Base-by-base conservation (phyloP, 2,113 vertebrate species). In the Xiphophorus maculatus region DNA sequence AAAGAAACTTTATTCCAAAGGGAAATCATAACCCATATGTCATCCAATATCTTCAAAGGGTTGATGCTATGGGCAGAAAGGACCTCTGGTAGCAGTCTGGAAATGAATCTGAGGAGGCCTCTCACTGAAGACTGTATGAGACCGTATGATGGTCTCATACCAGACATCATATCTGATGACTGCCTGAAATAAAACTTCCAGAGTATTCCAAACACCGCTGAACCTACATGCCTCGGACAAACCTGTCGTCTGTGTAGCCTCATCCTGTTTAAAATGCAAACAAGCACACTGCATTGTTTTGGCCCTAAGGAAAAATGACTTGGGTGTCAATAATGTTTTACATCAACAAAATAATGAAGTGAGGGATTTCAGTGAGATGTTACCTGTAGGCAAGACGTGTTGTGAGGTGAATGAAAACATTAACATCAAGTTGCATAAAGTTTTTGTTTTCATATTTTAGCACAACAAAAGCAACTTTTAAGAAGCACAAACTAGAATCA, bases 231-330 rank as follows among this genome's bases (percentile, higher is more conserved):
- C n/a, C 27, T 5, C 30, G 35, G 29, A 66, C 13, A 69, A 68
- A 73, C 35, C 64, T 51, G 63, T 13, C 28, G 27, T 1, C 72
- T 22, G 42, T 32, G 54, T 22, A 32, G 1, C 61, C 11, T 64
- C 33, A 13, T 3, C 40, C 44, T 29, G 61, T 71, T 76, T 60
- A 12, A 40, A 79, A 64, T 60, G 67, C 32, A 64, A 76, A 72
- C 76, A 64, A 71, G 37, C 27, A 29, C 25, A 4, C 4, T 27
- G 60, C 17, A 30, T 13, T n/a, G 19, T 22, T 33, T 30, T 10
- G 30, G 63, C 48, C 30, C 7, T 40, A 66, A 71, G 66, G 30
- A 9, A 42, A 44, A 14, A 64, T 63, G 58, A 33, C 11, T 10
- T 14, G 25, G 37, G 29, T 35, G 67, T 58, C 60, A 63, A 37